Evolutionary conservation across 1,140 invertebrate genomes (phyloP), one percentile per base, ranked within the genome.

Genomic region (Ips typographus): DNA sequence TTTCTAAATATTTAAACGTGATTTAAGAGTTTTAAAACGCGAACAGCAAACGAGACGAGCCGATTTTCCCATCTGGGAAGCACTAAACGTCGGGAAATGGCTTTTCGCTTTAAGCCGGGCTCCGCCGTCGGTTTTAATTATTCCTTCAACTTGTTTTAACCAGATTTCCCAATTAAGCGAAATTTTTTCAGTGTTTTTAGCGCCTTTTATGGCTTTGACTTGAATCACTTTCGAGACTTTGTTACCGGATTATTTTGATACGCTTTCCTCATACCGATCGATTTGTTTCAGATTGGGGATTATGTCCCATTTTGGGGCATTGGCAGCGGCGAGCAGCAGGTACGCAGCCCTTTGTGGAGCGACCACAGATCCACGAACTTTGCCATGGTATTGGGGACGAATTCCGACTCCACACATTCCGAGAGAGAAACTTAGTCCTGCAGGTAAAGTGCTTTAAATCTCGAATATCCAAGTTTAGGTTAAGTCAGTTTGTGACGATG

Each of bases 301-400:
- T 70, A 92, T 93, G 82, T 91, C 90, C 37, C 90, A 87, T 79
- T 91, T 86, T 85, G 91, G 86, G 76, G 91, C 86, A 60, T 80
- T 86, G 69, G 91, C 85, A 53, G 90, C 77, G 76, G 85, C 80
- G 59, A 79, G 77, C 64, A 79, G 86, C 56, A 82, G 87, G 71
- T 88, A 89, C 76, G 87, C 86, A 2, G 86, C 87, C 1, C 77
- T 89, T n/a, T 87, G 87, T 4, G 88, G 86, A 81, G 79, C 79
- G 36, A 78, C 82, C 6, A 71, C 78, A 7, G 79, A 80, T 64
- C 79, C 78, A 6, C 73, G 78, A 71, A 78, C 72, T 49, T 74
- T 80, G 56, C 78, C 78, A 2, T 80, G 80, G 79, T 86, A 85
- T 73, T 85, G 85, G 76, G 81, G 81, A 77, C 79, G 84, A 65